Base-by-base conservation (phyloP, 2,797 vertebrate species). In the Hephaestus fuliginosus region DNA sequence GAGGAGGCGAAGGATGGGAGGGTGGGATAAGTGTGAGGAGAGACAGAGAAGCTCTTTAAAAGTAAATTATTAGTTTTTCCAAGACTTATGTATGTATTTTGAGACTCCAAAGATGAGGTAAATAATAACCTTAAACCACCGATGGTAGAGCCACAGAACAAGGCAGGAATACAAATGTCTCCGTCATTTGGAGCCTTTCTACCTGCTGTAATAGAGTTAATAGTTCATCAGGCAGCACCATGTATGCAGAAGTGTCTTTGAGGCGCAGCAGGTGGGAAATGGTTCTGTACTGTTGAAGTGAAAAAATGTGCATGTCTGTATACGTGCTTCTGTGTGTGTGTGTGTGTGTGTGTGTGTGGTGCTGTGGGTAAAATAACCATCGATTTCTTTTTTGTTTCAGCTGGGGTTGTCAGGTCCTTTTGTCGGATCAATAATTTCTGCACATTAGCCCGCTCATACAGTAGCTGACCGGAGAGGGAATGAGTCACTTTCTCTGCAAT, bases 371-470 rank as follows among this genome's bases (percentile, higher is more conserved):
- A 85, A 89, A 91, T 89, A 85, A 89, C 76, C 74, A 92, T 91
- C 61, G 88, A 92, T 94, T 91, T 81, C 12, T 81, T 80, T 61
- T 85, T 84, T 81, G 83, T 87, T 93, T 88, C 76, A 75, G 78
- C 62, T 63, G 46, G 62, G 56, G 76, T 81, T 73, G 89, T 87
- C 80, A 53, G 83, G 46, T 81, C 77, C 71, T 76, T 85, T 78
- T 71, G 71, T 70, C 9, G 7, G 79, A 92, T 95, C 93, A 73
- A 94, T 94, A 86, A 86, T 86, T 90, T 77, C 77, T 83, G 80
- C 73, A 85, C 88, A 88, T 89, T 89, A 87, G 75, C 15, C 17
- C 3, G 41, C 76, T 88, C 88, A 82, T 82, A 62, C 66, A 83
- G 72, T 78, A 88, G 92, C 84, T 86, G 65, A 81, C 57, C 74